Conservation (phyloP, 37 sponge, comb jelly and placozoan species). For the Chondrosia reniformis region DNA sequence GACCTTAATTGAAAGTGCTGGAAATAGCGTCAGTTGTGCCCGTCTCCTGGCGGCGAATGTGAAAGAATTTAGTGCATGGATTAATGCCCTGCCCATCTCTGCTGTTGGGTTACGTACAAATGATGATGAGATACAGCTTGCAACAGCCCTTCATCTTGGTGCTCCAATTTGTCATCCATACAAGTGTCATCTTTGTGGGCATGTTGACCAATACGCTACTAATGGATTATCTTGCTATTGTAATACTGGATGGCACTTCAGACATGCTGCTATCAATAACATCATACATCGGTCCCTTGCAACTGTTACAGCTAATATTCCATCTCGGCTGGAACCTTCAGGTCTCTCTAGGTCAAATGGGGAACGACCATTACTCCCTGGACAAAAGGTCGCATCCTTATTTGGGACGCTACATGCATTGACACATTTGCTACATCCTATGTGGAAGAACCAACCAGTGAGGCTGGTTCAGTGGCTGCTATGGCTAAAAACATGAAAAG, state of each 20-base stretch:
- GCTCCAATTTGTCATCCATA: neutral
- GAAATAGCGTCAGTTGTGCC: neutral
- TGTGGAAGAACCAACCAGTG: neutral
- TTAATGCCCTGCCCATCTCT: neutral
- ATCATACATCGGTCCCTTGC: constrained; percentile 2
- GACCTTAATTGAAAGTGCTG: neutral
- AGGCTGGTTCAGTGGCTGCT: neutral
- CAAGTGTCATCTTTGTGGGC: constrained; percentile 4
- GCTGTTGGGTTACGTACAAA: neutral
- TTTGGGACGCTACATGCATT: constrained; percentile 6
- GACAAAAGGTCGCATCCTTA: neutral
- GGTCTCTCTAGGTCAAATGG: constrained; percentile 1
- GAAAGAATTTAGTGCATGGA: neutral
- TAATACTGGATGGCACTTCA: neutral
- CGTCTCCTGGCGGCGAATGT: neutral
- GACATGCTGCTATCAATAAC: neutral
- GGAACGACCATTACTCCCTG: neutral
- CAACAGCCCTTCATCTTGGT: constrained; percentile 4
- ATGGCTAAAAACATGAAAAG: neutral
- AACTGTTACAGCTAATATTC: neutral
- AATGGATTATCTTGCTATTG: neutral
- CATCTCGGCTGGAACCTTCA: neutral
- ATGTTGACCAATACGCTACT: neutral
- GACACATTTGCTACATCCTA: constrained; percentile 10
- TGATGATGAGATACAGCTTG: constrained; percentile 1